Conservation (phyloP, 2,888 invertebrate genomes). For the Heliconius ismenius region DNA sequence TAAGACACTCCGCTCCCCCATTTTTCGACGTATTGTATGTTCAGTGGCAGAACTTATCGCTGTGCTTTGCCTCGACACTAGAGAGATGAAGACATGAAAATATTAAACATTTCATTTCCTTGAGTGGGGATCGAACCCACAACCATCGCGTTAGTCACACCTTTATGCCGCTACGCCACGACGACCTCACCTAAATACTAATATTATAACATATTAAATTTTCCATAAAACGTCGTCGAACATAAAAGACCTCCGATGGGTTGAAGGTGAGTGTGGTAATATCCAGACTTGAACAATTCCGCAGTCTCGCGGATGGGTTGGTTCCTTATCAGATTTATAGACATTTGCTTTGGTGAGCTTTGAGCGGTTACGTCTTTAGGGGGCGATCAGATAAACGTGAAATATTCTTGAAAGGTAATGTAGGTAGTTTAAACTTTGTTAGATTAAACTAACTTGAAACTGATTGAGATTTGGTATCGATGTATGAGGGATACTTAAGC, state of each 20-base stretch:
- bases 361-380: slow-evolving; percentile 32
- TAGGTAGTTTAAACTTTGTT: slow-evolving; percentile 12
- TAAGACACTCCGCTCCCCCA: too few relatives aligned
- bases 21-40: too few relatives aligned
- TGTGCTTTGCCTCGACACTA: too few relatives aligned
- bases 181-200: too few relatives aligned
- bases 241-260: slow-evolving; percentile 9
- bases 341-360: slow-evolving; percentile 27
- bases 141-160: too few relatives aligned
- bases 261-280: slow-evolving; percentile 24
- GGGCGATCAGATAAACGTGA: slow-evolving; percentile 29
- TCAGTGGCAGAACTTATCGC: too few relatives aligned
- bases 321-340: slow-evolving; percentile 38
- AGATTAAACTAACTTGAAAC: slow-evolving; percentile 1
- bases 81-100: too few relatives aligned
- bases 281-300: slow-evolving; percentile 31
- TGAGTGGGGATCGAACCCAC: too few relatives aligned
- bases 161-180: too few relatives aligned
- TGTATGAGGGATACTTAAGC: too few relatives aligned
- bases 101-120: too few relatives aligned
- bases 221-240: slow-evolving; percentile 1
- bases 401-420: slow-evolving; percentile 22
- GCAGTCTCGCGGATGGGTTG: slow-evolving; percentile 32
- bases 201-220: too few relatives aligned
- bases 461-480: background rate